Percentiles rank a stretch among this genome's conserved stretches.
Conservation (phyloP, 2,888 invertebrate species). For the Ditylenchus weischeri region DNA sequence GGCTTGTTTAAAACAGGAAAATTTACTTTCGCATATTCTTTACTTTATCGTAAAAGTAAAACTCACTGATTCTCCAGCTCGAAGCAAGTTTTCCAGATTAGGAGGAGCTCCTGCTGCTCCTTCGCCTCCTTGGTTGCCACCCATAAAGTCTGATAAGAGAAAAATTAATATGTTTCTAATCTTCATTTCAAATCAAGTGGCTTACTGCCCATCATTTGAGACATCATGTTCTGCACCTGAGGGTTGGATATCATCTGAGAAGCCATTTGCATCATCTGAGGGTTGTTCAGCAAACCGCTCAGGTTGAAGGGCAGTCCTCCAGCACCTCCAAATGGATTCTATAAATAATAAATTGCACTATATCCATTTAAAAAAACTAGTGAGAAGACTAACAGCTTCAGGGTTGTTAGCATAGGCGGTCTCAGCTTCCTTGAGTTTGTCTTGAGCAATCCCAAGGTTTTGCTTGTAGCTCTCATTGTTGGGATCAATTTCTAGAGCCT, state of each 20-base stretch:
- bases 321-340: conserved; percentile 27
- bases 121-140: conserved; percentile 14
- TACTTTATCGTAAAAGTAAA: too few relatives aligned
- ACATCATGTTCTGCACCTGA: conserved; percentile 47
- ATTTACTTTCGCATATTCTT: too few relatives aligned
- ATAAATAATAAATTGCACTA: conserved; percentile 10
- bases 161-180: conserved; percentile 41
- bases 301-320: conserved; percentile 42
- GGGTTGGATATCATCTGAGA: conserved; percentile 81
- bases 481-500: conserved; percentile 85
- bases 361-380: not conserved
- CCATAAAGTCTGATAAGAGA: conserved; percentile 20
- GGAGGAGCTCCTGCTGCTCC: conserved; percentile 18
- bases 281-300: conserved; percentile 71
- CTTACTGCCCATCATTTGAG: conserved; percentile 41
- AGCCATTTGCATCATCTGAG: conserved; percentile 78
- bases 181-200: conserved; percentile 66
- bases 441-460: conserved; percentile 74
- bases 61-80: conserved; percentile 37
- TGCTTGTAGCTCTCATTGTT: conserved; percentile 70
- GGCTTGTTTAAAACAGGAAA: too few relatives aligned
- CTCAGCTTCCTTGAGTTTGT: conserved; percentile 62
- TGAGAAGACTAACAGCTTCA: not conserved
- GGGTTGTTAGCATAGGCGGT: conserved; percentile 22
- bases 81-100: conserved; percentile 26